A percentile compares a stretch with the other conserved stretches of the same genome.
Conservation (phyloP, 2,888 invertebrate genomes). For the Thumatha senex region DNA sequence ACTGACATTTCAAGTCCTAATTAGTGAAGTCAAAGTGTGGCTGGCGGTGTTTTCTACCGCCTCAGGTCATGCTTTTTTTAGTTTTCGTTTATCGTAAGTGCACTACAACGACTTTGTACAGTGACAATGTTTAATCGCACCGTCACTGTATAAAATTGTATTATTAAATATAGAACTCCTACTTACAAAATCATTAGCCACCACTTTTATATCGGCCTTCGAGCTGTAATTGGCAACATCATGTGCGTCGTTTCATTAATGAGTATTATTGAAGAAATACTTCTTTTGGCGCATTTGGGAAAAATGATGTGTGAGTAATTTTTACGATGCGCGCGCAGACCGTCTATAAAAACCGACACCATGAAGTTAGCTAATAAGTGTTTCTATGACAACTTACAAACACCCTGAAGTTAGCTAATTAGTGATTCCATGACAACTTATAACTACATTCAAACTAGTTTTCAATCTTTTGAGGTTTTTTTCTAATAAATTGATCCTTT, state of each 20-base stretch:
- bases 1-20: not conserved
- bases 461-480: too few species aligned
- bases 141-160: not conserved
- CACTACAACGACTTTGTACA: not conserved
- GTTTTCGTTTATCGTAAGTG: conserved; percentile 6
- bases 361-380: too few species aligned
- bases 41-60: conserved; percentile 38
- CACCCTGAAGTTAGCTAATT: too few species aligned
- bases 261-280: too few species aligned
- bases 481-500: too few species aligned
- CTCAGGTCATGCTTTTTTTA: conserved; percentile 33
- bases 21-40: conserved; percentile 33
- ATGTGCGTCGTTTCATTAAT: not conserved
- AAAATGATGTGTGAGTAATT: too few species aligned
- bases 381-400: too few species aligned
- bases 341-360: too few species aligned
- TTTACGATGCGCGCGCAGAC: too few species aligned
- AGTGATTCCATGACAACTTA: too few species aligned
- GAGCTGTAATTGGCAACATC: not conserved
- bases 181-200: conserved; percentile 1
- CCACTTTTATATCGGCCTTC: not conserved
- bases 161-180: not conserved
- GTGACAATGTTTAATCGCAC: not conserved
- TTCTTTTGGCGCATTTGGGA: too few species aligned
- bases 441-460: too few species aligned